Conservation (phyloP, 1,140 invertebrate species). For the Stenopsyche tienmushanensis region DNA sequence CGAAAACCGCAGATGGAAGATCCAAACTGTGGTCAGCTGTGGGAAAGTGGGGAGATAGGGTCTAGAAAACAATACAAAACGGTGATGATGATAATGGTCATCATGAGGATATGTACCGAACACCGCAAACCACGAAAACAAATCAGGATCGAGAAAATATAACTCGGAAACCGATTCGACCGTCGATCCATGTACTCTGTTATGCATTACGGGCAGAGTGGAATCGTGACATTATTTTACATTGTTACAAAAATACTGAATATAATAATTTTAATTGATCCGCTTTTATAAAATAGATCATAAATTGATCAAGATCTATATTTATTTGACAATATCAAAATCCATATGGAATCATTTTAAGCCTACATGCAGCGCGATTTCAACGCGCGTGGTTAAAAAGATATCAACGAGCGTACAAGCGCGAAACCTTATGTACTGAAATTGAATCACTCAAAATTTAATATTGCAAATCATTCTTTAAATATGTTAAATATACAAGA, state of each 20-base stretch:
- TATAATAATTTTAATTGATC: too few relatives aligned
- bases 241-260: too few relatives aligned
- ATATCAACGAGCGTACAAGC: conserved; percentile 6
- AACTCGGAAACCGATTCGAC: background rate
- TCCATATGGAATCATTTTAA: too few relatives aligned
- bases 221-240: too few relatives aligned
- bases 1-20: conserved; percentile 18
- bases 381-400: background rate
- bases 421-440: background rate
- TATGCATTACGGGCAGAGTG: too few relatives aligned
- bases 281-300: too few relatives aligned
- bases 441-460: too few relatives aligned
- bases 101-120: conserved; percentile 20
- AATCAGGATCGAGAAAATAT: conserved; percentile 37
- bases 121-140: conserved; percentile 41
- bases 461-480: conserved; percentile 14
- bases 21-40: conserved; percentile 10
- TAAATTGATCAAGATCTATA: too few relatives aligned
- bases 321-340: too few relatives aligned
- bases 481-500: background rate
- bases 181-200: too few relatives aligned
- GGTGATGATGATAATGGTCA: conserved; percentile 17
- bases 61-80: conserved; percentile 25
- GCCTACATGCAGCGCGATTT: too few relatives aligned
- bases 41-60: conserved; percentile 16